A percentile compares a stretch with the other conserved stretches of the same genome.
Evolutionary conservation across 2,888 invertebrate species (phyloP).

Genomic region (Coelopa pilipes): DNA sequence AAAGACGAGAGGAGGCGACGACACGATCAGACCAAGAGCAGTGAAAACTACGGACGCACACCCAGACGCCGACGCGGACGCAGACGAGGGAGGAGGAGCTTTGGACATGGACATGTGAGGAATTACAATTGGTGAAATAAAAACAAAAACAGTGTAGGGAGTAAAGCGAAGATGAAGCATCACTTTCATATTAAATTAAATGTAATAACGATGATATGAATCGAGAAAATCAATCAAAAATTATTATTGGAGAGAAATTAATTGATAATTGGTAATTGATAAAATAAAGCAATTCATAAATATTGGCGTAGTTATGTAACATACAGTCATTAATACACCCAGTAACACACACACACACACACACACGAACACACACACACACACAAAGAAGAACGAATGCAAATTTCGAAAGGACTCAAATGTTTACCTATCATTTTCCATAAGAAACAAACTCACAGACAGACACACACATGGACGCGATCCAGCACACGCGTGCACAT

Average conservation of each 20-base stretch:
- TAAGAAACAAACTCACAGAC: not conserved
- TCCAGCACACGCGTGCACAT: constrained; percentile 14
- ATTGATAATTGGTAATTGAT: constrained; percentile 23
- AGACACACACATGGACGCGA: not conserved
- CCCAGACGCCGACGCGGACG: not conserved
- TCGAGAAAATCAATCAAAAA: constrained; percentile 37
- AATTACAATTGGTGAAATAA: no score
- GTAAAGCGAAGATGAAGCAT: constrained; percentile 17
- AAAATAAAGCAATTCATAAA: constrained; percentile 25
- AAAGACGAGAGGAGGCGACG: not conserved
- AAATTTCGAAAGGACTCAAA: constrained; percentile 4
- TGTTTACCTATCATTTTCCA: constrained; percentile 4
- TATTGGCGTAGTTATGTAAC: constrained; percentile 30
- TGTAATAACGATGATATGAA: constrained; percentile 35
- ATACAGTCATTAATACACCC: not conserved
- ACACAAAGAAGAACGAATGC: constrained; percentile 31
- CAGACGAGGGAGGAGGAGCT: not conserved
- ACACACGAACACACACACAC: constrained; percentile 13
- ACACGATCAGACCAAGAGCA: constrained; percentile 28
- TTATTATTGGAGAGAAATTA: constrained; percentile 33
- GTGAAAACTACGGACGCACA: constrained; percentile 29
- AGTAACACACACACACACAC: not conserved
- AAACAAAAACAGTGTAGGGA: no score
- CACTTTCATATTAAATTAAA: constrained; percentile 24
- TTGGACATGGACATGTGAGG: no score